These are phyloP conservation scores for Hephaestus fuliginosus DNA, from an alignment of 2,797 vertebrate genomes.

Conservation along the genomic window DNA sequence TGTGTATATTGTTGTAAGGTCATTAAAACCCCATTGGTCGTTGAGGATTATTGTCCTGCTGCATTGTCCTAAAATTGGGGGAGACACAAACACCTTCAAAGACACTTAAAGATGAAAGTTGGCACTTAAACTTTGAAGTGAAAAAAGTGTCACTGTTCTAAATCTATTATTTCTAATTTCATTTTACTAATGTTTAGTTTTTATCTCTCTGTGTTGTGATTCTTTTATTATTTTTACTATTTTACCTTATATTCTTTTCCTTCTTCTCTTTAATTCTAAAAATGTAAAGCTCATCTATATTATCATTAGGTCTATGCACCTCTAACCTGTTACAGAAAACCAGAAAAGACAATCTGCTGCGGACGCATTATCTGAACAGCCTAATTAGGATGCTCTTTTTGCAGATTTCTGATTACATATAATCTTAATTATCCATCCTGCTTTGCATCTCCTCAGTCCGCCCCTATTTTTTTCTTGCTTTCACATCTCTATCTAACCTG, in stretches of 20 bases:
- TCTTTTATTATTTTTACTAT: background rate
- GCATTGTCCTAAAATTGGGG: too few relatives aligned
- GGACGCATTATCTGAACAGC: slow-evolving; percentile 8
- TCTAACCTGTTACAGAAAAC: background rate
- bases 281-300: background rate
- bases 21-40: too few relatives aligned
- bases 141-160: background rate
- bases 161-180: background rate
- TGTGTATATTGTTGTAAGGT: too few relatives aligned
- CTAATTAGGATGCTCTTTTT: slow-evolving; percentile 64
- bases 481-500: slow-evolving; percentile 65
- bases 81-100: background rate
- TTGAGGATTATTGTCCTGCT: too few relatives aligned
- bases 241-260: background rate
- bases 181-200: background rate
- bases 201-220: background rate
- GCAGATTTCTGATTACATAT: slow-evolving; percentile 38
- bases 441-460: slow-evolving; percentile 30
- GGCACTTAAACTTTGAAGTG: background rate
- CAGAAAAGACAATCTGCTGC: background rate
- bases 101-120: background rate
- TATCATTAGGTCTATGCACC: background rate
- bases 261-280: background rate
- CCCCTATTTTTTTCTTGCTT: slow-evolving; percentile 23
- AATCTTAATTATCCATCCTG: slow-evolving; percentile 60